Base-by-base conservation (phyloP, 1,140 invertebrate species). In the Euglossa dilemma region DNA sequence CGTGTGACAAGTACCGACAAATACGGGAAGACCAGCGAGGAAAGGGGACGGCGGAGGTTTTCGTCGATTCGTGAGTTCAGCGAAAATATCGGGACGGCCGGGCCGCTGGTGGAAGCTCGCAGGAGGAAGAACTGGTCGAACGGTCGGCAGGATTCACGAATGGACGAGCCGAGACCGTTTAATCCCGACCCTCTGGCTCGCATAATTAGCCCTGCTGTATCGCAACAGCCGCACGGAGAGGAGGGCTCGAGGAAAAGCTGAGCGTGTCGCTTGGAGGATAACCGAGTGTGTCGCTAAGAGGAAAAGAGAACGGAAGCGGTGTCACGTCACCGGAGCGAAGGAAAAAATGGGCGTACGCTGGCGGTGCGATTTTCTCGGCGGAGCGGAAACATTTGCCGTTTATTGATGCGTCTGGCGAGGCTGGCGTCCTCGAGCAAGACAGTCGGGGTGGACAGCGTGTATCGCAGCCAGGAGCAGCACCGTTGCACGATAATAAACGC, bases 141-240 rank as follows among this genome's bases (percentile, higher is more conserved):
- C 45, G 67, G 20, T 36, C n/a, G 43, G 28, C 28, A 91, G 83
- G 43, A 82, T 78, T 80, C 73, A 87, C 87, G 89, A 87, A 91
- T 89, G 87, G 90, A 91, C 83, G 86, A 80, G 66, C 79, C 87
- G 85, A 84, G 76, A 87, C 74, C 83, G 81, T 84, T 88, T 86
- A 88, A 84, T 86, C 82, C 69, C 74, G 64, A 76, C 75, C 67
- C 74, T 85, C 87, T 87, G 87, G 87, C 90, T 91, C 87, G 80
- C 84, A 85, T 89, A 91, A 83, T 89, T 92, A 89, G 88, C 73
- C 75, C 66, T 82, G 50, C 57, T 70, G 77, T 73, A 76, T 56
- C 63, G 69, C 69, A 78, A 84, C 75, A 57, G 79, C 73, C 72
- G 85, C 67, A 63, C 57, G 77, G 64, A 45, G 74, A 57, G 63